A percentile compares a stretch with the other conserved stretches of the same genome.
Evolutionary conservation across 2,888 invertebrate species (phyloP).

Genomic region (Heliconius ethilla): DNA sequence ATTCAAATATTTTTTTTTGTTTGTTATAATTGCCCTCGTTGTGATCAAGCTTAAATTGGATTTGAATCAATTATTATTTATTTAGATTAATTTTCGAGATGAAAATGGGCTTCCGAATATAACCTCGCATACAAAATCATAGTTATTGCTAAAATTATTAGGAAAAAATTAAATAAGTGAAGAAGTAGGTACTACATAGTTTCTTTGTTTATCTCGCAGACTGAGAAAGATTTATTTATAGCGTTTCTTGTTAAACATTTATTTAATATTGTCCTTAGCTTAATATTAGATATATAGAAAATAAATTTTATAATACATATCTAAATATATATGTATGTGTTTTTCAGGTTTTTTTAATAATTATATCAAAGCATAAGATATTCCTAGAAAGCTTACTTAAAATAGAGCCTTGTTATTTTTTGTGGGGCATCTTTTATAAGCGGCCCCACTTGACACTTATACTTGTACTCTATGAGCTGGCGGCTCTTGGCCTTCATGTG

Average conservation of each 20-base stretch:
- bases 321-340: not conserved
- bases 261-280: not conserved
- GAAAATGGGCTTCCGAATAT: too few relatives aligned
- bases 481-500: constrained; percentile 30
- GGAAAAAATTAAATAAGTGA: too few relatives aligned
- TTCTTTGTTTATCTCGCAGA: too few relatives aligned
- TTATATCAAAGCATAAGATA: not conserved
- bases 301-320: not conserved
- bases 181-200: too few relatives aligned
- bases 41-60: not conserved
- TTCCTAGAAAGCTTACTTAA: constrained; percentile 20
- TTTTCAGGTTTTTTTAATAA: not conserved
- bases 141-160: too few relatives aligned
- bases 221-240: too few relatives aligned
- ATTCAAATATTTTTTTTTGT: too few relatives aligned
- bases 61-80: not conserved
- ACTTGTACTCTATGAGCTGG: constrained; percentile 24
- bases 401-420: constrained; percentile 34
- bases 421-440: constrained; percentile 24
- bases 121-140: too few relatives aligned
- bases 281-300: not conserved
- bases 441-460: constrained; percentile 34
- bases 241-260: not conserved
- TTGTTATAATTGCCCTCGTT: not conserved
- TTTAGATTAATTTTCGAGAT: not conserved